Base-by-base conservation (phyloP, 2,888 invertebrate genomes). In the Drosophila nigricruria region DNA sequence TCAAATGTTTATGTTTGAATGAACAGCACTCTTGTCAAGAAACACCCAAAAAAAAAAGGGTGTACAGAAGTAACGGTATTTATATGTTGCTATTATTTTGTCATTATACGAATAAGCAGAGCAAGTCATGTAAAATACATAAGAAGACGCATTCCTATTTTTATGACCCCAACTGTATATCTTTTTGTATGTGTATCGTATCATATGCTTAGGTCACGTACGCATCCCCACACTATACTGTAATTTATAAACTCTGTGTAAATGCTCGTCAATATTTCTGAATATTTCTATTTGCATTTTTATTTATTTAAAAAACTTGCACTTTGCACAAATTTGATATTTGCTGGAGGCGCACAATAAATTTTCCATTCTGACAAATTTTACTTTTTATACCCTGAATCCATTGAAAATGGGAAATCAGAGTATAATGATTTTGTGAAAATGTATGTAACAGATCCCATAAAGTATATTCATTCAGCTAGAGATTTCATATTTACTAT, bases 331-430 rank as follows among this genome's bases (percentile, higher is more conserved):
- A 23, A 34, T 47, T 45, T 36, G 9, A 49, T 52, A 52, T 36
- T 18, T 30, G 43, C 23, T 20, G 27, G n/a, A 12, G 30, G n/a
- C 16, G 30, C 45, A 52, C 27, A 56, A 49, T 14, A 53, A 77
- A 75, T 59, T 75, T 79, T 78, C 78, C 79, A 64, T 66, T 58
- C 61, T 53, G 54, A 25, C 23, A 53, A 25, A 59, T 70, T 61
- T 36, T 34, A 45, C n/a, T 45, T 42, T 38, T 60, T n/a, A n/a
- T n/a, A n/a, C n/a, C n/a, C n/a, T n/a, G n/a, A n/a, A n/a, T n/a
- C n/a, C n/a, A n/a, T n/a, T n/a, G n/a, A n/a, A n/a, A n/a, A n/a
- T n/a, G n/a, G n/a, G n/a, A n/a, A n/a, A n/a, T n/a, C n/a, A n/a
- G n/a, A n/a, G n/a, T n/a, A n/a, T n/a, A n/a, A n/a, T n/a, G n/a